Conservation (phyloP, 2,113 vertebrate genomes). For the Axis porcinus region DNA sequence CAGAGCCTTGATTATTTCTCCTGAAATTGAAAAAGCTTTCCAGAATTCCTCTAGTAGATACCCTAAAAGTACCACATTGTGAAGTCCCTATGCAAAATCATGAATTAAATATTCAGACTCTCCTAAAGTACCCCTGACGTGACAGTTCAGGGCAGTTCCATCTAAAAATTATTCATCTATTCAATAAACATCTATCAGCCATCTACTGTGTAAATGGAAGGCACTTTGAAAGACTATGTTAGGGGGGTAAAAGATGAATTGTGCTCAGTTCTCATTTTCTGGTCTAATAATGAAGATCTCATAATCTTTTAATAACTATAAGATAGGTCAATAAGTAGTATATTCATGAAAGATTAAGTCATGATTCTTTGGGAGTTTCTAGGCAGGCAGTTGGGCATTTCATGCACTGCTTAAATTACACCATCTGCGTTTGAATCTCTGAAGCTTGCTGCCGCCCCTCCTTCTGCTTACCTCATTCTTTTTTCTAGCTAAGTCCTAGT, state of each 20-base stretch:
- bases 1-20: not conserved
- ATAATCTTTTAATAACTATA: not conserved
- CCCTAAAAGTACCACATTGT: not conserved
- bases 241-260: not conserved
- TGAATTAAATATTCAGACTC: not conserved
- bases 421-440: not conserved
- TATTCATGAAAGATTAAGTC: not conserved
- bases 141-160: not conserved
- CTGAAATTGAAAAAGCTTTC: slow-evolving; percentile 1
- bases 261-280: not conserved
- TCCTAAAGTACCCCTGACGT: not conserved
- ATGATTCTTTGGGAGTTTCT: not conserved
- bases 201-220: not conserved
- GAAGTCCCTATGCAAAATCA: not conserved
- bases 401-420: not conserved
- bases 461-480: not conserved
- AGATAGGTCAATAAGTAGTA: not conserved
- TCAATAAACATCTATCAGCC: not conserved
- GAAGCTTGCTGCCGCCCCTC: not conserved
- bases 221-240: not conserved
- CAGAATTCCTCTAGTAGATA: not conserved
- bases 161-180: not conserved
- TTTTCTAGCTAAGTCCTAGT: not conserved
- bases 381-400: not conserved
- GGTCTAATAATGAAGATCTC: not conserved